Conservation (phyloP, 2,888 invertebrate genomes). For the Pterostichus madidus region DNA sequence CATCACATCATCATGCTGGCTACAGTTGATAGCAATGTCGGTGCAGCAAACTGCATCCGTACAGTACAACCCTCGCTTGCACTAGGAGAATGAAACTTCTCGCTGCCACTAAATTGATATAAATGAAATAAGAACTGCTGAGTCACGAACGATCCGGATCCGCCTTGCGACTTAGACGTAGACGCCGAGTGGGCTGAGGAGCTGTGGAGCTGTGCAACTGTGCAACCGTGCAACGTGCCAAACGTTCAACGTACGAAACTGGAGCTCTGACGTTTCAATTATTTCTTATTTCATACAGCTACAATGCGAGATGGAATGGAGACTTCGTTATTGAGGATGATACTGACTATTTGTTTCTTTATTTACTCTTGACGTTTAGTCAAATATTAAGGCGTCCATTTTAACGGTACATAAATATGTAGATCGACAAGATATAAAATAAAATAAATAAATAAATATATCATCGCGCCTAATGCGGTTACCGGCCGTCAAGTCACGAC, state of each 20-base stretch:
- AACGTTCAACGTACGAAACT: neutral
- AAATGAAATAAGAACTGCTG: slow-evolving; percentile 65
- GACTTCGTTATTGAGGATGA: neutral
- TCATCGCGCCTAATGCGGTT: too few species aligned
- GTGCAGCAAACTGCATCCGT: slow-evolving; percentile 5
- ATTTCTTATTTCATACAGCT: slow-evolving; percentile 30
- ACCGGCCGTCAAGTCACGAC: too few species aligned
- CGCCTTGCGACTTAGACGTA: slow-evolving; percentile 18
- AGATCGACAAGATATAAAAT: too few species aligned
- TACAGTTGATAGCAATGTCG: neutral
- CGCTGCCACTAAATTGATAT: slow-evolving; percentile 60
- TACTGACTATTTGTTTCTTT: too few species aligned
- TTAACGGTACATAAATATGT: too few species aligned
- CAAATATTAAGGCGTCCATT: too few species aligned
- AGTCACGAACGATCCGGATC: slow-evolving; percentile 49
- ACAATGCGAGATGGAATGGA: neutral
- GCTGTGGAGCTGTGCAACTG: neutral
- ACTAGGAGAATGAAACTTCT: slow-evolving; percentile 40
- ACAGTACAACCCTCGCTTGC: neutral
- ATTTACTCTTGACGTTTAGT: too few species aligned
- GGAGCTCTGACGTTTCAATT: slow-evolving; percentile 37
- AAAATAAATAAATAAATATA: too few species aligned
- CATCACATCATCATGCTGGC: neutral
- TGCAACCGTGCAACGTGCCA: slow-evolving; percentile 33
- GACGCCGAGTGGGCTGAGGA: neutral